Evolutionary conservation across 2,797 vertebrate species (phyloP), one percentile per base, ranked within the genome.

Genomic region (Anniella stebbinsi): DNA sequence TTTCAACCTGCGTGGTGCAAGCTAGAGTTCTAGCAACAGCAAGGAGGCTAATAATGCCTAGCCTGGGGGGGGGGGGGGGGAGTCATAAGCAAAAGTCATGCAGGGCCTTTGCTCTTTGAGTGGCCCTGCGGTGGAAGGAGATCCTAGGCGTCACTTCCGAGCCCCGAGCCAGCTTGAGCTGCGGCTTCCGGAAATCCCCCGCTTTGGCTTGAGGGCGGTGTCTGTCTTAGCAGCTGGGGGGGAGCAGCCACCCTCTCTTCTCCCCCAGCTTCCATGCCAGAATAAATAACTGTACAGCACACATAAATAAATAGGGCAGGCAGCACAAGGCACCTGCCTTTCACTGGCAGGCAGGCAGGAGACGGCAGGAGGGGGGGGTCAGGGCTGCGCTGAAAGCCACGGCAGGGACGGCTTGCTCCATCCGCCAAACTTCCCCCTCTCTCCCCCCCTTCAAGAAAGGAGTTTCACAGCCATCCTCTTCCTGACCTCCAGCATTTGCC

Each of bases 201-300:
- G n/a, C 72, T 75, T 17, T 73, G 72, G 63, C 18, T 25, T 11
- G 25, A 21, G 1, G 0, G 51, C 11, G 73, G 45, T 1, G 0
- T 45, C 3, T 0, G 15, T 10, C 45, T 1, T 5, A 51, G 23
- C n/a, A 4, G n/a, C 60, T 5, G 4, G 60, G 60, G 1, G 54
- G 60, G 57, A n/a, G 60, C 73, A 10, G 6, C 10, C 33, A n/a
- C 12, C 54, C 0, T 15, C 30, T 17, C 87, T 8, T 2, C 3
- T 23, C 4, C 82, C 23, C 28, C 1, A 15, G 18, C 70, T 30
- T 11, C 11, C 41, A 28, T 21, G 76, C 92, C 87, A 0, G 8
- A 95, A 96, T 96, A 95, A 96, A 96, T 96, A 95, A 96, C 18
- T 96, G 94, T 96, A 38, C 95, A 96, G 95, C 96, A 93, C 89